A percentile compares a stretch with the other conserved stretches of the same genome.
Conservation (phyloP, 1,140 invertebrate species). For the Ostrea denselamellosa region DNA sequence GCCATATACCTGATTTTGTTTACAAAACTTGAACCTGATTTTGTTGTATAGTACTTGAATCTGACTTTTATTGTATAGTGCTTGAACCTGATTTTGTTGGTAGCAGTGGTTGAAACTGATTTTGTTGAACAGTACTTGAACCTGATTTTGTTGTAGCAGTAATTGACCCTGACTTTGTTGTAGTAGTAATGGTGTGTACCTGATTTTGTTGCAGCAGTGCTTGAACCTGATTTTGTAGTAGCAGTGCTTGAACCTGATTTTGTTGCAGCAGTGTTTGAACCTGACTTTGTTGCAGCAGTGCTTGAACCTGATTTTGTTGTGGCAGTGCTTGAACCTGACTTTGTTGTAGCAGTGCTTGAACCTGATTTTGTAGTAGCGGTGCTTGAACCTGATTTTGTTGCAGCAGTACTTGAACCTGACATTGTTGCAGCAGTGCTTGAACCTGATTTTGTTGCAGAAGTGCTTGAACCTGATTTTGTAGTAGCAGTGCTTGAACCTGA, state of each 20-base stretch:
- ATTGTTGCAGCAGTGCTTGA: not conserved
- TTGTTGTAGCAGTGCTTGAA: constrained; percentile 87
- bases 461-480: too few species aligned
- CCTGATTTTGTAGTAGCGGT: too few species aligned
- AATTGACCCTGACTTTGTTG: constrained; percentile 82
- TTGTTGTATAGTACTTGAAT: too few species aligned
- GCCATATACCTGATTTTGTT: constrained; percentile 76
- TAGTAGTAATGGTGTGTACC: not conserved
- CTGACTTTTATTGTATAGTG: too few species aligned
- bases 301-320: too few species aligned
- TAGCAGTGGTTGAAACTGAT: not conserved
- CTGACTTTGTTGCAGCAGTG: not conserved
- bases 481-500: too few species aligned
- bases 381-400: constrained; percentile 78
- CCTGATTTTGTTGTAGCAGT: constrained; percentile 82
- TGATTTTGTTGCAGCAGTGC: not conserved
- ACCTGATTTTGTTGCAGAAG: too few species aligned
- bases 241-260: not conserved
- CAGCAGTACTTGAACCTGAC: constrained; percentile 85
- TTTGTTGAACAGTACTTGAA: not conserved
- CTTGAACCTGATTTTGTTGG: constrained; percentile 74
- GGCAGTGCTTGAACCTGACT: constrained; percentile 76
- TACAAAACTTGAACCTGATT: constrained; percentile 73
- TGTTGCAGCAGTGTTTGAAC: not conserved
- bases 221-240: not conserved